These are phyloP conservation scores for Ambastaia sidthimunki DNA, from an alignment of 2,797 vertebrate genomes.

Conservation along the genomic window DNA sequence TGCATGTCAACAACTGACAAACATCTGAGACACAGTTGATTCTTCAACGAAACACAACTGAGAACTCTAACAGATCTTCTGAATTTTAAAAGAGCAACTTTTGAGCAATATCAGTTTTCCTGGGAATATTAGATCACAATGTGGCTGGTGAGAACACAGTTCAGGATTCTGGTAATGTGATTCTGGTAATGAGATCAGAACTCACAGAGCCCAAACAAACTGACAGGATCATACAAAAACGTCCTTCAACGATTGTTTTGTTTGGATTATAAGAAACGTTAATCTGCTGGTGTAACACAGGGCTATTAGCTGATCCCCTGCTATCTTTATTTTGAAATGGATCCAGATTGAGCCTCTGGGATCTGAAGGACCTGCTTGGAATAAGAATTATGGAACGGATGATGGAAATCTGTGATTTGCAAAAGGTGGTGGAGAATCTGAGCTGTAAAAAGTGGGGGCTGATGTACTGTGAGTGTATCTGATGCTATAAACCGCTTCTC, in stretches of 20 bases:
- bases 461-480: background rate
- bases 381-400: conserved; percentile 26
- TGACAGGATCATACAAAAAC: background rate
- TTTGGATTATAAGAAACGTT: background rate
- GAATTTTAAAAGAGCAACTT: background rate
- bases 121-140: background rate
- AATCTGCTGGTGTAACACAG: background rate
- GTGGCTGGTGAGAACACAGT: background rate
- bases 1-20: too few species aligned
- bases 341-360: conserved; percentile 17
- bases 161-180: background rate
- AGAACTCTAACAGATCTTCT: too few species aligned
- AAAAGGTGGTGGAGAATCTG: conserved; percentile 5
- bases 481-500: conserved; percentile 48
- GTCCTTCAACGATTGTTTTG: background rate
- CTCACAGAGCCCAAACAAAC: background rate
- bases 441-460: conserved; percentile 28
- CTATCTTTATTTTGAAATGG: conserved; percentile 34
- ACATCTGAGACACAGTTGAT: too few species aligned
- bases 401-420: conserved; percentile 15
- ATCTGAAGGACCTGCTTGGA: background rate
- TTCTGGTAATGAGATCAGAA: too few species aligned
- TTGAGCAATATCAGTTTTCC: background rate
- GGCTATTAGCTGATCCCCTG: background rate
- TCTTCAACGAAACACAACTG: background rate